phyloP scores from a whole-genome alignment of 1,140 invertebrate species.

The Elysia chlorotica region DNA sequence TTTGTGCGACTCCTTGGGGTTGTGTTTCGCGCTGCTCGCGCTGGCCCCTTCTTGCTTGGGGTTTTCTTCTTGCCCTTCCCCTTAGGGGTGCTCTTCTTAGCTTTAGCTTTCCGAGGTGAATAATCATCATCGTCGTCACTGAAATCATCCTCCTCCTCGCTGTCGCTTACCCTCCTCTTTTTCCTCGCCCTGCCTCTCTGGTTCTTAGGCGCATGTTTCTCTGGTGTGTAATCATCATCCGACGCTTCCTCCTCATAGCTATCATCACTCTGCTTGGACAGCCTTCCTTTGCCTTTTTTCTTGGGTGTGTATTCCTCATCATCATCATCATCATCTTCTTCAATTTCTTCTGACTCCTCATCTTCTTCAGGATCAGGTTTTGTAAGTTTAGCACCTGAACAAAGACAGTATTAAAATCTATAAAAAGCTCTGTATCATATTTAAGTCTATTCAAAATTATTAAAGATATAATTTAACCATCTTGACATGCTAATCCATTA shows the following conservation, averaged over 20 bases:
- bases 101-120: background rate
- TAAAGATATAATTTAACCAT: no score
- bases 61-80: background rate
- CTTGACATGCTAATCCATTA: no score
- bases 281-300: background rate
- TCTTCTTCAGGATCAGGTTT: background rate
- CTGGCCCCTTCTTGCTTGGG: conserved; percentile 17
- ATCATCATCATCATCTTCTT: conserved; percentile 36
- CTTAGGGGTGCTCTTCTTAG: conserved; percentile 6
- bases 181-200: conserved; percentile 2
- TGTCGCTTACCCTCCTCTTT: conserved; percentile 7
- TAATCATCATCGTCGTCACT: conserved; percentile 21
- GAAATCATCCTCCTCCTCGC: background rate
- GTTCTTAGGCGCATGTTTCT: background rate
- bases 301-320: conserved; percentile 27
- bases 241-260: conserved; percentile 14
- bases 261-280: conserved; percentile 9
- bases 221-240: conserved; percentile 30
- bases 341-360: conserved; percentile 32
- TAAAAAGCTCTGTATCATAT: no score
- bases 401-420: no score
- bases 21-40: conserved; percentile 8
- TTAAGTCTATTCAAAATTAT: no score
- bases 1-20: conserved; percentile 20
- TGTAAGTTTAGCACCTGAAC: conserved; percentile 5